Percentiles rank a stretch among this genome's conserved stretches.
phyloP scores from a whole-genome alignment of 1,140 invertebrate species.

The Trissolcus basalis region DNA sequence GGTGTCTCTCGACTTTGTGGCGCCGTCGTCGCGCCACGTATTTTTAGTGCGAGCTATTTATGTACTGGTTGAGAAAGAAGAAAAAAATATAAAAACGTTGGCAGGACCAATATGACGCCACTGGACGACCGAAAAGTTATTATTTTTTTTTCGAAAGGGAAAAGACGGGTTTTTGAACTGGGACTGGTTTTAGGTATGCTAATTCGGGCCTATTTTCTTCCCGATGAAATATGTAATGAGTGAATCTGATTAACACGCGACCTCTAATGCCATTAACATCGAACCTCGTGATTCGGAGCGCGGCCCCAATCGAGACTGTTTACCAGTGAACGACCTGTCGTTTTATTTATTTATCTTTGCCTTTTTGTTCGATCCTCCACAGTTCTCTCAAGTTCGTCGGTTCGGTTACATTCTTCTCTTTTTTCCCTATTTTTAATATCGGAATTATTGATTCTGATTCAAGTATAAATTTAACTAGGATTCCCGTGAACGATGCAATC shows the following conservation, averaged over 20 bases:
- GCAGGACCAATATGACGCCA: conserved; percentile 45
- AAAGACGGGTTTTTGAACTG: no score
- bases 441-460: no score
- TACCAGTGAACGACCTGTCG: conserved; percentile 40
- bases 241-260: conserved; percentile 7
- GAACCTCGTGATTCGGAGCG: conserved; percentile 8
- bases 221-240: conserved; percentile 16
- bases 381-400: no score
- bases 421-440: no score
- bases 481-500: no score
- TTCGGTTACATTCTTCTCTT: no score
- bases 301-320: conserved; percentile 23
- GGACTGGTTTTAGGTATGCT: conserved; percentile 10
- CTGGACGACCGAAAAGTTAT: conserved; percentile 21
- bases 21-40: conserved; percentile 60
- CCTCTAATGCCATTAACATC: conserved; percentile 12
- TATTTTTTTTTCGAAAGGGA: no score
- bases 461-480: no score
- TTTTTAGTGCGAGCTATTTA: conserved; percentile 68
- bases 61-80: conserved; percentile 29
- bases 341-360: conserved; percentile 1
- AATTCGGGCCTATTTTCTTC: not conserved
- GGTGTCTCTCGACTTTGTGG: conserved; percentile 43
- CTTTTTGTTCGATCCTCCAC: no score
- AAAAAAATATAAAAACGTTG: conserved; percentile 51